phyloP scores from a whole-genome alignment of 2,888 invertebrate genomes.

The Pocota personata region DNA sequence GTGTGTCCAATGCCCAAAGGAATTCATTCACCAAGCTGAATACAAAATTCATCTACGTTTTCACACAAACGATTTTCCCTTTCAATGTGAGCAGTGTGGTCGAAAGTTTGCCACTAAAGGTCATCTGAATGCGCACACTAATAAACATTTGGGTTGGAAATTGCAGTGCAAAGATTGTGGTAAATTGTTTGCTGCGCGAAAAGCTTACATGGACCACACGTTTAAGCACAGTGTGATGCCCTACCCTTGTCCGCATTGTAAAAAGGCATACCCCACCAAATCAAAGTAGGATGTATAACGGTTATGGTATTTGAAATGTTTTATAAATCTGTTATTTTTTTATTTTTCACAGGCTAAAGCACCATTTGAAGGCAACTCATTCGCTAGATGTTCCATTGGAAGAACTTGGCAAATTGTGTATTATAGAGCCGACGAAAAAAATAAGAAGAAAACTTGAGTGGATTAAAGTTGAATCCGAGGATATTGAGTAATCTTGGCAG shows the following conservation, averaged over 20 bases:
- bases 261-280: constrained; percentile 30
- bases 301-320: neutral
- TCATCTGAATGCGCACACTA: constrained; percentile 25
- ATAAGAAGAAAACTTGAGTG: constrained; percentile 35
- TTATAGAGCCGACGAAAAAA: constrained; percentile 1
- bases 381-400: constrained; percentile 31
- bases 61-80: constrained; percentile 38
- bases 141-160: constrained; percentile 45
- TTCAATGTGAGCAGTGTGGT: constrained; percentile 39
- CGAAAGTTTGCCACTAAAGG: constrained; percentile 18
- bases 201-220: constrained; percentile 2
- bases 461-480: constrained; percentile 23
- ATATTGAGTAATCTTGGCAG: neutral
- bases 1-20: constrained; percentile 36
- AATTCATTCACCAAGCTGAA: constrained; percentile 21
- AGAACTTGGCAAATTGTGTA: constrained; percentile 27
- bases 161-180: constrained; percentile 40
- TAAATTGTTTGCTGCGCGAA: constrained; percentile 1
- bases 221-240: constrained; percentile 48
- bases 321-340: neutral
- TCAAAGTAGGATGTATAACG: constrained; percentile 24
- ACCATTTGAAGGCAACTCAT: constrained; percentile 42
- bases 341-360: constrained; percentile 16
- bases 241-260: constrained; percentile 30
- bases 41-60: constrained; percentile 47